phyloP scores from a whole-genome alignment of 2,113 vertebrate species.

The Rana temporaria region DNA sequence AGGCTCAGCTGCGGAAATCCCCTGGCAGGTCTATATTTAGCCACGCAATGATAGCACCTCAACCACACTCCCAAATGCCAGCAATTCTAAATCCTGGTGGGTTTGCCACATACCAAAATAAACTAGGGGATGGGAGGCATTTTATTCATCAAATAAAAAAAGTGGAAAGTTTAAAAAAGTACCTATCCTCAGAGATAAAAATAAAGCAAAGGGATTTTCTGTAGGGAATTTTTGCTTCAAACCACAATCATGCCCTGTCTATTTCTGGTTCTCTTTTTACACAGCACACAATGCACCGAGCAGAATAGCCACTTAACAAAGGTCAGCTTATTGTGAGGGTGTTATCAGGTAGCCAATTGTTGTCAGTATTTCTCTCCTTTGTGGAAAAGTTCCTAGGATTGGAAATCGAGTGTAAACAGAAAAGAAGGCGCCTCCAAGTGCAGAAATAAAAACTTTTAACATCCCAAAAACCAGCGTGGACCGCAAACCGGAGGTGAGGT shows the following conservation, averaged over 20 bases:
- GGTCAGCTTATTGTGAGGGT: neutral
- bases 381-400: no score
- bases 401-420: no score
- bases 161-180: conserved; percentile 2
- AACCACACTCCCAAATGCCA: neutral
- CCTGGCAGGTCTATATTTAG: neutral
- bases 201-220: neutral
- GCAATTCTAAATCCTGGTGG: neutral
- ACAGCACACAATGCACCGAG: neutral
- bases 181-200: conserved; percentile 8
- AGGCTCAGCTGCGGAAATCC: conserved; percentile 3
- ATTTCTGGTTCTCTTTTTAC: neutral
- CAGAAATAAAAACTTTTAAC: no score
- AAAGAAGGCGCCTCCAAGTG: no score
- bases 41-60: neutral
- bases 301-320: neutral
- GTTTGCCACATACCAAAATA: neutral
- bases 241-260: neutral
- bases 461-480: no score
- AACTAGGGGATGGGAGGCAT: neutral
- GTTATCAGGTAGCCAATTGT: neutral
- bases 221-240: conserved; percentile 11
- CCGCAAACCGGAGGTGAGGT: no score
- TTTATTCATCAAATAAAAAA: neutral
- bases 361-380: no score